phyloP scores from a whole-genome alignment of 2,888 invertebrate species.

The Plagodis dolabraria region DNA sequence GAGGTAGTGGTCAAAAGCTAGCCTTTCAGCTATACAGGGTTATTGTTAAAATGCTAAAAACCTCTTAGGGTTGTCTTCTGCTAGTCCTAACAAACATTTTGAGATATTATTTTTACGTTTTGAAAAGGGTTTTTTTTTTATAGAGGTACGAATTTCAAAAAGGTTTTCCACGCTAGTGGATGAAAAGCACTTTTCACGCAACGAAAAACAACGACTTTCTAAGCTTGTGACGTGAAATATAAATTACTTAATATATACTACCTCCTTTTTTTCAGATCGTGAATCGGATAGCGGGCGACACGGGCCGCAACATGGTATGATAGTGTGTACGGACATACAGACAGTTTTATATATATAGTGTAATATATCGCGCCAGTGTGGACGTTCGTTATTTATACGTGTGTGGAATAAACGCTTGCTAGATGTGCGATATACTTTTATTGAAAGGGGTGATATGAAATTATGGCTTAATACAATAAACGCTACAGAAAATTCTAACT shows the following conservation, averaged over 20 bases:
- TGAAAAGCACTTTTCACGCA: no score
- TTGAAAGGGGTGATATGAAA: neutral
- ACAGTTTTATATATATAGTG: slow-evolving; percentile 51
- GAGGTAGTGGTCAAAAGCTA: no score
- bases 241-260: neutral
- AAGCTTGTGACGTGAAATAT: neutral
- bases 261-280: slow-evolving; percentile 86
- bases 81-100: no score
- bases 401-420: slow-evolving; percentile 30
- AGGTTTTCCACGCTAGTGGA: no score
- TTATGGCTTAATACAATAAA: neutral
- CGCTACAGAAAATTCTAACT: no score
- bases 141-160: no score
- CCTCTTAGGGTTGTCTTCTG: no score
- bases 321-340: slow-evolving; percentile 58
- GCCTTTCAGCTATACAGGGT: no score
- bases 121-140: no score
- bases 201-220: neutral
- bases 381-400: slow-evolving; percentile 8
- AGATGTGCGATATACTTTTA: slow-evolving; percentile 17
- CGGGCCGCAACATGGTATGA: slow-evolving; percentile 93
- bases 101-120: no score
- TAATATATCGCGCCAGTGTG: slow-evolving; percentile 30
- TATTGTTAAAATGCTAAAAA: no score
- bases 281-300: slow-evolving; percentile 92